These are phyloP conservation scores for Phyllotreta striolata DNA, from an alignment of 2,888 invertebrate genomes.

Conservation along the genomic window DNA sequence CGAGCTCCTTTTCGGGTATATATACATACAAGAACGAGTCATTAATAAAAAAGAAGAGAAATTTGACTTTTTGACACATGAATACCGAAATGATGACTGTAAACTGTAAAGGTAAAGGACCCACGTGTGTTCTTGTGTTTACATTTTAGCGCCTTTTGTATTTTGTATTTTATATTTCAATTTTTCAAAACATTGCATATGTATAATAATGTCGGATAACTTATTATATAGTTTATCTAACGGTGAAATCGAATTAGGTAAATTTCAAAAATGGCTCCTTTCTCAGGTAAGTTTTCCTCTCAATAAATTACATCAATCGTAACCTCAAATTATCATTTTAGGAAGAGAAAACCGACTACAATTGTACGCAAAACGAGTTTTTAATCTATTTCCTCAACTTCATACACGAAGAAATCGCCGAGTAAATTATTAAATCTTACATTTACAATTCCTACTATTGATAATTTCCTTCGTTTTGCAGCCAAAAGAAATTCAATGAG, in stretches of 20 bases:
- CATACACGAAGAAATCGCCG: conserved; percentile 54
- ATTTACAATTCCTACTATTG: not conserved
- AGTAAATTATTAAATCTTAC: conserved; percentile 42
- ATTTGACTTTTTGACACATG: no score
- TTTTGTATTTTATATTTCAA: no score
- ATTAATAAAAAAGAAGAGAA: no score
- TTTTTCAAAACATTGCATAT: no score
- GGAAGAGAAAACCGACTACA: conserved; percentile 40
- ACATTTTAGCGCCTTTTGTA: no score
- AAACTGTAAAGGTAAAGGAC: no score
- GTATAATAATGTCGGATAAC: conserved; percentile 40
- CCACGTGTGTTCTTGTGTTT: no score
- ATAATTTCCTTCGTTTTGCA: conserved; percentile 31
- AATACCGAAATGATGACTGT: no score
- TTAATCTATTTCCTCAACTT: conserved; percentile 57
- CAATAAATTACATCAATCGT: conserved; percentile 9
- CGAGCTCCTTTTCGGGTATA: no score
- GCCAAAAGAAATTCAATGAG: conserved; percentile 29
- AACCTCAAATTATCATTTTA: conserved; percentile 38
- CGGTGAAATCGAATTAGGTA: conserved; percentile 59
- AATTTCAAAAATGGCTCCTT: conserved; percentile 63
- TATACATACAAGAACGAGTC: no score
- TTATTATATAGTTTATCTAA: conserved; percentile 63
- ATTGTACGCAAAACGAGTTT: conserved; percentile 53
- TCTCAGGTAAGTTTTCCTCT: conserved; percentile 58